Conservation (phyloP, 2,888 invertebrate species). For the Malachius bipustulatus region DNA sequence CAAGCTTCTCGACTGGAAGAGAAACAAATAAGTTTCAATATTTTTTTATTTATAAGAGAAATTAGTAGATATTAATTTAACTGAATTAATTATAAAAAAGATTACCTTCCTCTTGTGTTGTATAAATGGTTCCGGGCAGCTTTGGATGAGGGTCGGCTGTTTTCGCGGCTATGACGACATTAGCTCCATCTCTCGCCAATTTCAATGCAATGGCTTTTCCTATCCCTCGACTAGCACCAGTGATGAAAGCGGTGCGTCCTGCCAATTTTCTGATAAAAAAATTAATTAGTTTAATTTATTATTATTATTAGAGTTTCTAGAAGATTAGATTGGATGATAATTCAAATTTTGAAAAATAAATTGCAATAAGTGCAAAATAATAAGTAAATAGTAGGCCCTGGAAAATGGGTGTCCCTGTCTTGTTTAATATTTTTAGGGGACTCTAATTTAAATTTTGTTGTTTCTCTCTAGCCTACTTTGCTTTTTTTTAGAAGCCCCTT, state of each 20-base stretch:
- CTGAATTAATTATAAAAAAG: slow-evolving; percentile 4
- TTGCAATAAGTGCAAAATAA: too few species aligned
- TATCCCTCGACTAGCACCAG: slow-evolving; percentile 93
- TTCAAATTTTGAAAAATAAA: too few species aligned
- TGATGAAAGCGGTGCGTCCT: slow-evolving; percentile 86
- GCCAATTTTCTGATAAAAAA: slow-evolving; percentile 70
- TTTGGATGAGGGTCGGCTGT: slow-evolving; percentile 84
- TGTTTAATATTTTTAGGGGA: too few species aligned
- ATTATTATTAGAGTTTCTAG: too few species aligned
- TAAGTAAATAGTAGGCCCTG: too few species aligned
- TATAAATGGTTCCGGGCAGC: slow-evolving; percentile 83
- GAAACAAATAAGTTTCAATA: slow-evolving; percentile 10
- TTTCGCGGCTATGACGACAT: slow-evolving; percentile 84
- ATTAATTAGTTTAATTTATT: too few species aligned
- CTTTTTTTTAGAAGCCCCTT: too few species aligned
- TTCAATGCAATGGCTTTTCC: slow-evolving; percentile 91
- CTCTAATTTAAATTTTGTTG: too few species aligned
- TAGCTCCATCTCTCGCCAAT: slow-evolving; percentile 85
- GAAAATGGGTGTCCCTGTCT: too few species aligned
- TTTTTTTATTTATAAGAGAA: slow-evolving; percentile 1
- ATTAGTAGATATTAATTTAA: neutral
- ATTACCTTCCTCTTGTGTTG: slow-evolving; percentile 78
- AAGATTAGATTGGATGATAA: too few species aligned
- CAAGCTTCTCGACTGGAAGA: slow-evolving; percentile 66
- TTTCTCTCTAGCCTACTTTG: too few species aligned